phyloP scores from a whole-genome alignment of 2,888 invertebrate genomes.

The Onthophagus sagittarius region DNA sequence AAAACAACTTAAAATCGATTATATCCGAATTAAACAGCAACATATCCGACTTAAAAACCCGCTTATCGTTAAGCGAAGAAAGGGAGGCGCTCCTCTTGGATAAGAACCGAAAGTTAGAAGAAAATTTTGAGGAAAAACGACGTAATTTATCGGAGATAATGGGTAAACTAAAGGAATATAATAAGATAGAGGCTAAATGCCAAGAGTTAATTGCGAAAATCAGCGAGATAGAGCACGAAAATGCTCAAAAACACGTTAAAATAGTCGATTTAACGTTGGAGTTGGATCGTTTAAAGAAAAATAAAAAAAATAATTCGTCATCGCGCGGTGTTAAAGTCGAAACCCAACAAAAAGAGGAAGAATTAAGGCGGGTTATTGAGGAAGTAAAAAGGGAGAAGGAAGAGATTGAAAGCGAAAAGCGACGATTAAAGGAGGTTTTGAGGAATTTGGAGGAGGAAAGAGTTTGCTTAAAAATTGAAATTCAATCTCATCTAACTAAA shows the following conservation, averaged over 20 bases:
- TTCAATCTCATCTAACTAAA: neutral
- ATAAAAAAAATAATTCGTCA: neutral
- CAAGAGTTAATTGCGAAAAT: constrained; percentile 13
- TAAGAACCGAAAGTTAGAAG: constrained; percentile 5
- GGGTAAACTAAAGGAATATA: constrained; percentile 15
- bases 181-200: constrained; percentile 15
- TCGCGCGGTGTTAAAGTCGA: neutral
- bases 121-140: constrained; percentile 5
- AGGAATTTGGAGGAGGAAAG: neutral
- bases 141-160: constrained; percentile 15
- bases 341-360: neutral
- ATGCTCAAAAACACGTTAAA: constrained; percentile 14
- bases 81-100: constrained; percentile 15
- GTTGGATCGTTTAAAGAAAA: constrained; percentile 11
- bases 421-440: neutral
- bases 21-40: neutral
- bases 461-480: neutral
- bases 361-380: neutral
- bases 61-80: constrained; percentile 11
- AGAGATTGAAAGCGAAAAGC: constrained; percentile 10
- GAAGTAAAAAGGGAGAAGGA: neutral
- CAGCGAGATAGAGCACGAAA: constrained; percentile 18
- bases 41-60: constrained; percentile 17
- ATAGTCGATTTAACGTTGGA: constrained; percentile 20
- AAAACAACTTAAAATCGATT: neutral